These are phyloP conservation scores for Microchrysa polita DNA, from an alignment of 2,888 invertebrate genomes.

Conservation along the genomic window DNA sequence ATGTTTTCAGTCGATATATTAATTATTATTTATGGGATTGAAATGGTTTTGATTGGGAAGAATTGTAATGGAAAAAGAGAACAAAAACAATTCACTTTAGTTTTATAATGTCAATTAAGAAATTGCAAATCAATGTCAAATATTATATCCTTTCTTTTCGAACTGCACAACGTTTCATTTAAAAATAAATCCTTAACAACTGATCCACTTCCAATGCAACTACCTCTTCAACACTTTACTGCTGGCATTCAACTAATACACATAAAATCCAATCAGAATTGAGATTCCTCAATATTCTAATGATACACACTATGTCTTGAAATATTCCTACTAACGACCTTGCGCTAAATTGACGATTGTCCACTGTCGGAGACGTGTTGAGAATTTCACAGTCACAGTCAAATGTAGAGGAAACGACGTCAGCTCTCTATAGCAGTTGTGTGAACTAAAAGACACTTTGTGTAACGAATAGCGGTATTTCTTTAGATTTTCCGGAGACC, in stretches of 20 bases:
- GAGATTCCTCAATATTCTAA: not conserved
- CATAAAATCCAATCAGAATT: too few relatives aligned
- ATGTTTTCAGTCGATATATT: constrained; percentile 28
- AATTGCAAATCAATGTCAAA: too few relatives aligned
- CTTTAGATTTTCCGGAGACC: not conserved
- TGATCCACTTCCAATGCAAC: too few relatives aligned
- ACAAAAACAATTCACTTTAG: constrained; percentile 36
- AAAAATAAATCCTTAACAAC: too few relatives aligned
- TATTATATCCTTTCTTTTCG: not conserved
- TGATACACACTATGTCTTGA: constrained; percentile 31
- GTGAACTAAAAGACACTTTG: too few relatives aligned
- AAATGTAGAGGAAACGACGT: not conserved
- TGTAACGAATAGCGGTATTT: too few relatives aligned
- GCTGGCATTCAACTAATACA: too few relatives aligned
- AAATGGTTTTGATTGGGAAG: constrained; percentile 3
- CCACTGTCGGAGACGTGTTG: constrained; percentile 15
- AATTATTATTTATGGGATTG: too few relatives aligned
- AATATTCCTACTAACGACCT: constrained; percentile 9
- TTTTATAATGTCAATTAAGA: not conserved
- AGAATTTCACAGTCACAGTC: constrained; percentile 3
- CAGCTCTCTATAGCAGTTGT: too few relatives aligned
- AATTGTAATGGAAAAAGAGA: constrained; percentile 7
- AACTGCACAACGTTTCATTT: constrained; percentile 45
- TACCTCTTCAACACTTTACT: too few relatives aligned
- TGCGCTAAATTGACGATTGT: not conserved